These are phyloP conservation scores for Drosophila asahinai DNA, from an alignment of 1,140 invertebrate genomes.

Conservation along the genomic window DNA sequence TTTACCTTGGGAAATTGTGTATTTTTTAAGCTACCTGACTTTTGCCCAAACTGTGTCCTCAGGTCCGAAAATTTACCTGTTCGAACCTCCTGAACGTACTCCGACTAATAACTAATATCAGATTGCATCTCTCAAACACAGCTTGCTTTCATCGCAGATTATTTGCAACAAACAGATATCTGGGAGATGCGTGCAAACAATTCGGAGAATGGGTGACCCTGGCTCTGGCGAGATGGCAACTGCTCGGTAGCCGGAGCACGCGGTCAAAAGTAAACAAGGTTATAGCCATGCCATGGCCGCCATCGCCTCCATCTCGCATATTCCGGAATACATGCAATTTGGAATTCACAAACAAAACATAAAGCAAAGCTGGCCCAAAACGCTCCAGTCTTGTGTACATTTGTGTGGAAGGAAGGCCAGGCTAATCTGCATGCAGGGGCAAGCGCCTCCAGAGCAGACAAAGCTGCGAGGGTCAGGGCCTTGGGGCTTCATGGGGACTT, in stretches of 20 bases:
- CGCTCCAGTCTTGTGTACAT: slow-evolving; percentile 44
- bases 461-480: slow-evolving; percentile 30
- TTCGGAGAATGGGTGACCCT: slow-evolving; percentile 39
- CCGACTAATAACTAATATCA: slow-evolving; percentile 16
- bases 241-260: slow-evolving; percentile 57
- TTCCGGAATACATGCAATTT: slow-evolving; percentile 65
- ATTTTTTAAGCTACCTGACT: not conserved
- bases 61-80: not conserved
- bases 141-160: slow-evolving; percentile 37
- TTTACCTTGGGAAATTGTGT: too few relatives aligned
- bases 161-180: slow-evolving; percentile 63
- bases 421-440: slow-evolving; percentile 60
- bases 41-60: not conserved
- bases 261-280: slow-evolving; percentile 56
- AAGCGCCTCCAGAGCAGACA: slow-evolving; percentile 17
- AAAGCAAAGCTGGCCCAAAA: slow-evolving; percentile 43
- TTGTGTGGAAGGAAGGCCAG: slow-evolving; percentile 33
- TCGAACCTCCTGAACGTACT: not conserved
- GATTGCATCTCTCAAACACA: slow-evolving; percentile 10
- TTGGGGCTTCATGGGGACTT: slow-evolving; percentile 4
- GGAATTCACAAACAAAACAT: slow-evolving; percentile 65
- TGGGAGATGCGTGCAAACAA: slow-evolving; percentile 59
- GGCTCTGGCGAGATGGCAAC: slow-evolving; percentile 14
- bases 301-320: slow-evolving; percentile 12
- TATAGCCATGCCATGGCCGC: slow-evolving; percentile 15